Conservation (phyloP, 2,113 vertebrate genomes). For the Nibea coibor region DNA sequence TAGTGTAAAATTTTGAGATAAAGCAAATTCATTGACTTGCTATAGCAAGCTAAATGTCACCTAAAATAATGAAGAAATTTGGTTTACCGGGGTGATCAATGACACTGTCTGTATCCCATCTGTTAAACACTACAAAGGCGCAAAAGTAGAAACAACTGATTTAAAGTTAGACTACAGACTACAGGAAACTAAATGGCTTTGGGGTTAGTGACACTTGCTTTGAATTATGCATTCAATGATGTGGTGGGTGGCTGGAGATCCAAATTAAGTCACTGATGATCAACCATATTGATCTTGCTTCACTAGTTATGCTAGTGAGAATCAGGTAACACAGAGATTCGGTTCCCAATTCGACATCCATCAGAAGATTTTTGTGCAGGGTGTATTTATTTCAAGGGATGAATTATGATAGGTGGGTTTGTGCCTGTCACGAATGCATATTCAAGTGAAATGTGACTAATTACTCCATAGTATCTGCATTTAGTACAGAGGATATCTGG, state of each 20-base stretch:
- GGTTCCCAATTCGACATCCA: constrained; percentile 6
- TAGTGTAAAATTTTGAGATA: constrained; percentile 22
- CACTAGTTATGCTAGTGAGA: neutral
- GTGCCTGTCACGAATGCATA: constrained; percentile 45
- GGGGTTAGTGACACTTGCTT: constrained; percentile 25
- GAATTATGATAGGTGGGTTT: neutral
- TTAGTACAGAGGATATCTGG: constrained; percentile 38
- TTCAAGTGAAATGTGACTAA: constrained; percentile 52
- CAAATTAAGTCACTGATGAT: constrained; percentile 24
- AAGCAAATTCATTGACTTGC: constrained; percentile 36
- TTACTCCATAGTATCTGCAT: constrained; percentile 18
- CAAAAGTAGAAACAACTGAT: constrained; percentile 34
- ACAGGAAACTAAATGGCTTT: constrained; percentile 31
- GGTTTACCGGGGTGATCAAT: constrained; percentile 11
- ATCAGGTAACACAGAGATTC: neutral
- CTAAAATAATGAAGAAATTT: constrained; percentile 10
- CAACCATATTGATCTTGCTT: neutral
- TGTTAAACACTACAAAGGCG: constrained; percentile 24
- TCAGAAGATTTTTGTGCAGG: neutral
- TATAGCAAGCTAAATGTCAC: constrained; percentile 37
- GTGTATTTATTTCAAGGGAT: constrained; percentile 7
- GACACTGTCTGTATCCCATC: constrained; percentile 23
- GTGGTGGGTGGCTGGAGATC: neutral
- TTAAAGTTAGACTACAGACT: constrained; percentile 17
- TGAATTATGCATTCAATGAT: constrained; percentile 53